Conservation (phyloP, 2,113 vertebrate species). For the Gobio gobio region DNA sequence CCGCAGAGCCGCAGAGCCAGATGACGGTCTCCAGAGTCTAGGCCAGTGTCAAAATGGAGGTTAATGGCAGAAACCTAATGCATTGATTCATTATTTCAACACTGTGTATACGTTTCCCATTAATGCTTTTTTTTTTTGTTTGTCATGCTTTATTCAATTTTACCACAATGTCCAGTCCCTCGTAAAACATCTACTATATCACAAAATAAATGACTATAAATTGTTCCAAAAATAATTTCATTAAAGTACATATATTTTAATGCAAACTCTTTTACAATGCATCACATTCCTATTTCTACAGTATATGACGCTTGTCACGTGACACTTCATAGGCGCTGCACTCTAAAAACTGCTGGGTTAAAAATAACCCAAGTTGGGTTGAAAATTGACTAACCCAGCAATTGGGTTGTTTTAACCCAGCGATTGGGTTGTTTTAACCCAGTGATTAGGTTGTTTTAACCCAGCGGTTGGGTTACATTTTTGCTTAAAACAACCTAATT, state of each 20-base stretch:
- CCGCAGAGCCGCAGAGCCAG: not conserved
- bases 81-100: not conserved
- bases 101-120: not conserved
- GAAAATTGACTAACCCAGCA: too few relatives aligned
- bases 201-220: not conserved
- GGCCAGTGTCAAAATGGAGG: not conserved
- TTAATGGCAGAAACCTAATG: not conserved
- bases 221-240: not conserved
- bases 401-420: too few relatives aligned
- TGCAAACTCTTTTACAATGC: not conserved
- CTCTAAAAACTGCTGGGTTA: too few relatives aligned
- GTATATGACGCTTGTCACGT: not conserved
- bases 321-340: too few relatives aligned
- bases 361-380: too few relatives aligned
- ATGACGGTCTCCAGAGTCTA: not conserved
- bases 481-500: too few relatives aligned
- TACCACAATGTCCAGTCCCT: not conserved
- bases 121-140: not conserved
- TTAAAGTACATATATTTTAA: not conserved
- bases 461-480: too few relatives aligned
- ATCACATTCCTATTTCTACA: not conserved
- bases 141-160: not conserved
- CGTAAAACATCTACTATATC: not conserved
- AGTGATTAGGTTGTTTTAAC: too few relatives aligned
- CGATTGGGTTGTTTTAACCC: too few relatives aligned